Evolutionary conservation across 2,888 invertebrate genomes (phyloP).

Genomic region (Nephrocerus scutellatus): DNA sequence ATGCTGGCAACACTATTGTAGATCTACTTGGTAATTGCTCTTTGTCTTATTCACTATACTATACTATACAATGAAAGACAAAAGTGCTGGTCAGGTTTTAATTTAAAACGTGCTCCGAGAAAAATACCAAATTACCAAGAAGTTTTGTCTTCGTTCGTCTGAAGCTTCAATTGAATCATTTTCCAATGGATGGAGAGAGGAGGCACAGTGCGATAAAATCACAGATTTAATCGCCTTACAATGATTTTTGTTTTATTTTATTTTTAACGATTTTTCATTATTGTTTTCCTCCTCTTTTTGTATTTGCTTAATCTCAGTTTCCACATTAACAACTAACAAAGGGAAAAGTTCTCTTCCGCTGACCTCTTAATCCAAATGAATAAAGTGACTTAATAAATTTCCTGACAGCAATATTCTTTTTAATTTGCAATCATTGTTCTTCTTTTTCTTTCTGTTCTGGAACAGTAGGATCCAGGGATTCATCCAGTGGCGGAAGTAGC

Average conservation of each 20-base stretch:
- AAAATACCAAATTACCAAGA: too few species aligned
- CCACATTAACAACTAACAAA: too few species aligned
- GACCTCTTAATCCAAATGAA: constrained; percentile 4
- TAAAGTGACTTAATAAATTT: constrained; percentile 22
- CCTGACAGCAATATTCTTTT: constrained; percentile 17
- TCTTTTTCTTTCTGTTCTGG: constrained; percentile 19
- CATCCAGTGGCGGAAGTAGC: constrained; percentile 26
- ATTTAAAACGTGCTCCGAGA: too few species aligned
- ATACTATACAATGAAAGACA: too few species aligned
- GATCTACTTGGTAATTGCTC: too few species aligned
- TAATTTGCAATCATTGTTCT: constrained; percentile 12
- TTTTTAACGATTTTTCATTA: constrained; percentile 5
- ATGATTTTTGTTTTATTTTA: constrained; percentile 17
- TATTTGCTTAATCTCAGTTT: constrained; percentile 11
- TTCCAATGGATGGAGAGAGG: too few species aligned
- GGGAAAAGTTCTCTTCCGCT: too few species aligned
- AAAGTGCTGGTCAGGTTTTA: too few species aligned
- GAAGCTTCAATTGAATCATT: too few species aligned
- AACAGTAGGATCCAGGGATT: constrained; percentile 46
- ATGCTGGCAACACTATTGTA: too few species aligned
- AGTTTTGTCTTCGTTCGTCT: too few species aligned
- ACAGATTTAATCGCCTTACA: constrained; percentile 18
- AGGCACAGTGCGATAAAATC: not conserved
- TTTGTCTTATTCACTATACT: too few species aligned
- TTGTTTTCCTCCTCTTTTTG: not conserved